Evolutionary conservation across 1,140 invertebrate species (phyloP).

Genomic region (Temnothorax nylanderi): DNA sequence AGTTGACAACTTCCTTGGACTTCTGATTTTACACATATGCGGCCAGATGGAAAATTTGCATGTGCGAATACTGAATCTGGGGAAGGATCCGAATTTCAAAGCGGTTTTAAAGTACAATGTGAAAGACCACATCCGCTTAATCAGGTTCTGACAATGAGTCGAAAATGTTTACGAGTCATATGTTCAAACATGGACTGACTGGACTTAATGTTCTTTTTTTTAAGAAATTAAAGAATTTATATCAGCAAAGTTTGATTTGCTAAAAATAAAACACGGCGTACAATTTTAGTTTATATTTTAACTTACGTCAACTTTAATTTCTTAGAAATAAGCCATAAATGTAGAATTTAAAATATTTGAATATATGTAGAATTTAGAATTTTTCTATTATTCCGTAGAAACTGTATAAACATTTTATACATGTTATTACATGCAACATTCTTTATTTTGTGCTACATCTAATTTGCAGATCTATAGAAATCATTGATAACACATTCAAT

Average conservation of each 20-base stretch:
- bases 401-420: neutral
- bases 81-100: neutral
- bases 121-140: conserved; percentile 28
- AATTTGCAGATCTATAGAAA: conserved; percentile 2
- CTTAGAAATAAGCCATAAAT: neutral
- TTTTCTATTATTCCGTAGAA: neutral
- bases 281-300: neutral
- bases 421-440: neutral
- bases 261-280: neutral
- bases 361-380: neutral
- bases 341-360: neutral
- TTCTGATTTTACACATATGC: conserved; percentile 42
- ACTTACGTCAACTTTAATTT: neutral
- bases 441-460: neutral
- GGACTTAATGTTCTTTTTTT: neutral
- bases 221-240: neutral
- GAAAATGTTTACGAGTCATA: neutral
- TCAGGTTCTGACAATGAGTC: conserved; percentile 25
- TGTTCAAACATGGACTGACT: neutral
- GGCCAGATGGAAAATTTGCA: conserved; percentile 48
- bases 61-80: neutral
- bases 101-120: neutral
- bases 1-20: conserved; percentile 41
- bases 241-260: neutral
- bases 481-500: conserved; percentile 18